Evolutionary conservation across 2,888 invertebrate species (phyloP).

Genomic region (Coecobrya sp.): DNA sequence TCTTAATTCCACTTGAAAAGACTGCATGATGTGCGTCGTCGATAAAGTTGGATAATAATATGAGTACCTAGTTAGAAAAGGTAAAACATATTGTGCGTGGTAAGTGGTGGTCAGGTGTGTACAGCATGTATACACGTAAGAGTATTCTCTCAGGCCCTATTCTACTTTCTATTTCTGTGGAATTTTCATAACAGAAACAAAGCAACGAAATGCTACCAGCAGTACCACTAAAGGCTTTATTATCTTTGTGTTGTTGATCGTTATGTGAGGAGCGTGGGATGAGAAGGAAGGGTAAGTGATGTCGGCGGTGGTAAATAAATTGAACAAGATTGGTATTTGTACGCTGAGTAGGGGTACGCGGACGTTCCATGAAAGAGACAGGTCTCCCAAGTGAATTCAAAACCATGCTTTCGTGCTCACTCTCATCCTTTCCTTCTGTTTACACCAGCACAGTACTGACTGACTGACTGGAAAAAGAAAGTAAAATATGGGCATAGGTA

Average conservation of each 20-base stretch:
- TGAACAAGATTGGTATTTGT: constrained; percentile 59
- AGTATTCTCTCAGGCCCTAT: not conserved
- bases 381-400: constrained; percentile 67
- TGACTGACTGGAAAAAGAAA: not conserved
- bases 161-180: not conserved
- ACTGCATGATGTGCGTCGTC: too few species aligned
- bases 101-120: constrained; percentile 1
- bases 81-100: not conserved
- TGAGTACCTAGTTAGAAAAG: too few species aligned
- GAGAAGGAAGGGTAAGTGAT: constrained; percentile 31
- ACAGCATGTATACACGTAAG: not conserved
- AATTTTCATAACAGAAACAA: not conserved
- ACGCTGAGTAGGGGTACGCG: not conserved
- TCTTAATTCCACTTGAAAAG: too few species aligned
- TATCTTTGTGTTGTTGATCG: constrained; percentile 33
- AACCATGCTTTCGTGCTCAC: not conserved
- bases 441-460: not conserved
- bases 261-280: not conserved
- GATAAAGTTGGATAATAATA: too few species aligned
- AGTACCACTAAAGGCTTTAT: constrained; percentile 1
- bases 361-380: constrained; percentile 31
- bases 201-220: not conserved
- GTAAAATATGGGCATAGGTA: constrained; percentile 3
- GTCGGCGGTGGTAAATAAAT: constrained; percentile 51
- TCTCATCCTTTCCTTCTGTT: not conserved